Conservation (phyloP, 2,113 vertebrate genomes). For the Myrmecophaga tridactyla region DNA sequence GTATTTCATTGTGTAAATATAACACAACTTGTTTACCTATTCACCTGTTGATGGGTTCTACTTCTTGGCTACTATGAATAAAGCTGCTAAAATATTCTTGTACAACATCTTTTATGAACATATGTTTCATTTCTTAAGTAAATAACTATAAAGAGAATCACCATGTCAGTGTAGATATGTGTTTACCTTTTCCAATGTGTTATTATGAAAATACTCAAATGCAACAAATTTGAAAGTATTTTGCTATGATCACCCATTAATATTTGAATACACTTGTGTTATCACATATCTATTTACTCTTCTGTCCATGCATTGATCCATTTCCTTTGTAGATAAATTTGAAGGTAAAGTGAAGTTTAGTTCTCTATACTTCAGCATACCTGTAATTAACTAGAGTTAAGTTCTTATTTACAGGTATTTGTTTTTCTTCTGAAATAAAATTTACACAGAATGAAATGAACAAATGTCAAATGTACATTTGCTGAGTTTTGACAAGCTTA, state of each 20-base stretch:
- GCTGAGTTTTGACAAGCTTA: neutral
- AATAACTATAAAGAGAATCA: neutral
- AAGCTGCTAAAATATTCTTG: neutral
- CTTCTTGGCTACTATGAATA: neutral
- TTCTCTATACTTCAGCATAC: neutral
- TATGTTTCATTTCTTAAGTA: slow-evolving; percentile 16
- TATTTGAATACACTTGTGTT: neutral
- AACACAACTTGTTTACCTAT: neutral
- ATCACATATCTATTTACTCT: neutral
- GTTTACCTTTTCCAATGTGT: neutral
- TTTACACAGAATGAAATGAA: neutral
- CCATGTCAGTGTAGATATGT: neutral
- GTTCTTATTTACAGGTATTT: neutral
- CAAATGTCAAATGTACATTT: neutral
- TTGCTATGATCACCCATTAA: neutral
- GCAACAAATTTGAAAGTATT: neutral
- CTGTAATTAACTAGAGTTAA: neutral
- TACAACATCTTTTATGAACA: neutral
- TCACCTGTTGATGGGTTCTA: neutral
- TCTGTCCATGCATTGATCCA: neutral
- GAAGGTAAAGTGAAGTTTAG: neutral
- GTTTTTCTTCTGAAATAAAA: neutral
- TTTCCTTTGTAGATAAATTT: neutral
- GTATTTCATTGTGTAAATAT: neutral
- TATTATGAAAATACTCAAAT: neutral